phyloP scores from a whole-genome alignment of 2,888 invertebrate genomes.

The Loripinus fragilis region DNA sequence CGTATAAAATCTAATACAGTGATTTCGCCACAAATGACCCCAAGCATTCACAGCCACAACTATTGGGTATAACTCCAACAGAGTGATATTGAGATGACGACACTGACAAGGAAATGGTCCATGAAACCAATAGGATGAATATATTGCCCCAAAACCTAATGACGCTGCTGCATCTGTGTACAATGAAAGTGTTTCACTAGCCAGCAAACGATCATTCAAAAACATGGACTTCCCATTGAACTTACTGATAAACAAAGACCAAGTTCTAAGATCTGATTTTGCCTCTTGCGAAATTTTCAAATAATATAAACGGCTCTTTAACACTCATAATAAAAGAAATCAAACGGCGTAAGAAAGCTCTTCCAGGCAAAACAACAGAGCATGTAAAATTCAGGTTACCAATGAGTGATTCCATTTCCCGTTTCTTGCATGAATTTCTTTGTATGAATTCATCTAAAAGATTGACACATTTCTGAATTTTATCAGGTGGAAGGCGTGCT shows the following conservation, averaged over 20 bases:
- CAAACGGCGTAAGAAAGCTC: conserved; percentile 8
- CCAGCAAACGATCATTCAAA: conserved; percentile 14
- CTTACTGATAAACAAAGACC: conserved; percentile 14
- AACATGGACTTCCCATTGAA: conserved; percentile 33
- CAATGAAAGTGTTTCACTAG: conserved; percentile 8
- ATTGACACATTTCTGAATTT: conserved; percentile 1
- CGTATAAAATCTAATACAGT: conserved; percentile 35
- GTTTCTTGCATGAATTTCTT: background rate
- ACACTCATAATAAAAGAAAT: conserved; percentile 28
- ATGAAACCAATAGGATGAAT: conserved; percentile 24
- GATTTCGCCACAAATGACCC: conserved; percentile 29
- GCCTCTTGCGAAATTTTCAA: background rate
- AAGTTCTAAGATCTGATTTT: conserved; percentile 26
- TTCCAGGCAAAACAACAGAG: background rate
- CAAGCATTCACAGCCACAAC: conserved; percentile 20
- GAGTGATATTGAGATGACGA: conserved; percentile 28
- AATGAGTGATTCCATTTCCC: background rate
- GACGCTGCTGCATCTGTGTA: conserved; percentile 36
- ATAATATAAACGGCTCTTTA: background rate
- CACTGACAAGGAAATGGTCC: conserved; percentile 27
- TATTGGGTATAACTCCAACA: conserved; percentile 37
- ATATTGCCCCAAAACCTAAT: conserved; percentile 27
- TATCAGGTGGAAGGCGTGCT: background rate
- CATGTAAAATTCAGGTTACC: background rate
- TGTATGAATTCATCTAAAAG: background rate